A percentile compares a stretch with the other conserved stretches of the same genome.
Conservation (phyloP, 2,888 invertebrate genomes). For the Nemapogon koenigi region DNA sequence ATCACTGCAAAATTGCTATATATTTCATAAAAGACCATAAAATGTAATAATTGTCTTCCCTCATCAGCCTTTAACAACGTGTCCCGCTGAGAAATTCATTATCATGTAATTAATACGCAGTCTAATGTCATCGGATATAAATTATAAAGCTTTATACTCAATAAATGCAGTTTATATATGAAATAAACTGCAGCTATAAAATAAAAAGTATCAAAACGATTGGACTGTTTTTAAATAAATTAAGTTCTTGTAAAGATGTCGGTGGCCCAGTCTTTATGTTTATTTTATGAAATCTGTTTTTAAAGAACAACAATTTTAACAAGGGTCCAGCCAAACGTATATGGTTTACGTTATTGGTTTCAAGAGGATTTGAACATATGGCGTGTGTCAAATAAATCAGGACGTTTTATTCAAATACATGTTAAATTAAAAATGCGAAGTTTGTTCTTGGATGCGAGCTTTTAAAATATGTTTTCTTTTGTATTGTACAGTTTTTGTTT, state of each 20-base stretch:
- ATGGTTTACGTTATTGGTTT: conserved; percentile 38
- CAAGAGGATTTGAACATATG: conserved; percentile 15
- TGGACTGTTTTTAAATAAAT: conserved; percentile 15
- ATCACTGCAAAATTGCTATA: neutral
- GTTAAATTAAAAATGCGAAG: conserved; percentile 6
- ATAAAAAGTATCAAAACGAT: conserved; percentile 10
- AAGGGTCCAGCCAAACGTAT: conserved; percentile 39
- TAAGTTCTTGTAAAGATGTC: conserved; percentile 29
- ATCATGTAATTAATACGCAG: conserved; percentile 21
- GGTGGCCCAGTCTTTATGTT: conserved; percentile 21
- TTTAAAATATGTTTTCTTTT: too few relatives aligned
- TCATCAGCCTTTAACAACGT: conserved; percentile 6
- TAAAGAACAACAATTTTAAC: conserved; percentile 29
- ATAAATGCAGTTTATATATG: conserved; percentile 8
- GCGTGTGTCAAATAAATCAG: conserved; percentile 49
- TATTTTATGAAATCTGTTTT: conserved; percentile 32
- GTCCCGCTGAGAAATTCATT: conserved; percentile 25
- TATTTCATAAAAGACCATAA: neutral
- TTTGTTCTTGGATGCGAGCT: neutral
- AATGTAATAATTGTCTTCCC: neutral
- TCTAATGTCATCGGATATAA: conserved; percentile 5
- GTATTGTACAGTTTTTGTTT: too few relatives aligned
- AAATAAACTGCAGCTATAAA: conserved; percentile 10
- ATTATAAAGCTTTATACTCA: conserved; percentile 4
- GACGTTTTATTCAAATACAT: conserved; percentile 6